Evolutionary conservation across 2,888 invertebrate species (phyloP), one percentile per base, ranked within the genome.

Genomic region (Erebia aethiops): DNA sequence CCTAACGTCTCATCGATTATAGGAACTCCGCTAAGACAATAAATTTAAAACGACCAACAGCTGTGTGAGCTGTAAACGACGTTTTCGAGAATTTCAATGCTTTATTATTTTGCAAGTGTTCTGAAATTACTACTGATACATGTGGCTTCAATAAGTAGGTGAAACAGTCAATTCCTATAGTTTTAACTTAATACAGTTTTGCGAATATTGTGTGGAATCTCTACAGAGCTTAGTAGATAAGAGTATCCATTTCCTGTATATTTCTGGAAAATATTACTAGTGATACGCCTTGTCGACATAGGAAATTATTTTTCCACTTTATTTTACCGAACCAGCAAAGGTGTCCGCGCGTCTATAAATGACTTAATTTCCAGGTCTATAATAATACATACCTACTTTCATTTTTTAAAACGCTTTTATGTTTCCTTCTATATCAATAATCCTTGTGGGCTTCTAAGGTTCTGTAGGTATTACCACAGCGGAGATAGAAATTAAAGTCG

Each of bases 81-180:
- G 81, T 77, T 87, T 88, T 88, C 88, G 82, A 87, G 89, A 86
- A 88, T 87, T 82, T 82, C 83, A 81, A 84, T 86, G 84, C 81
- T 89, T 89, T 88, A 88, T 87, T 82, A 88, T 89, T 88, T 87
- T 83, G 85, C 83, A 81, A 88, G 84, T 82, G 82, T 79, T 80
- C 81, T 81, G 79, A 82, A 86, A 84, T 88, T 84, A 87, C 83
- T 81, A 80, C 79, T 81, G 80, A 82, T 81, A 83, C 85, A 85
- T 85, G 87, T 82, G 84, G 83, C 76, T 81, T 80, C 78, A 76
- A 77, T 78, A 74, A 77, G 78, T 81, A 78, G 77, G 77, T 78
- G 77, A 76, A 75, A 77, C 76, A 69, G 76, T 76, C 69, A 51
- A 70, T 66, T 49, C 68, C 67, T 41, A 1, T n/a, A 54, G 51